Conservation (phyloP, 2,797 vertebrate species). For the Vultur gryphus region DNA sequence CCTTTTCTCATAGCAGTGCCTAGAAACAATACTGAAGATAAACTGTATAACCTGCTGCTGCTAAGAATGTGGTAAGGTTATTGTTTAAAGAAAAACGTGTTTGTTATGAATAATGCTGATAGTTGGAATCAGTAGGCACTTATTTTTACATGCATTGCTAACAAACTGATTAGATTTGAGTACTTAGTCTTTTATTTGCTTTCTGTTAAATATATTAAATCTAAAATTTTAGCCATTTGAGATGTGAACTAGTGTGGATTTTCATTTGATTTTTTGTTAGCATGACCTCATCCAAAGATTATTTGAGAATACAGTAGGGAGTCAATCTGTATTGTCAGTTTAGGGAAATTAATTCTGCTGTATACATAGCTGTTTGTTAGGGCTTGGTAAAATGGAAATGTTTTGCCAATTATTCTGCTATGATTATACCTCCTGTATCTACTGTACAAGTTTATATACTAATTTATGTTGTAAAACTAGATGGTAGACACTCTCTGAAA, state of each 20-base stretch:
- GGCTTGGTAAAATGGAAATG: background rate
- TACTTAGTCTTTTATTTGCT: background rate
- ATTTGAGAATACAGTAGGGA: background rate
- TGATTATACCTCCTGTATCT: background rate
- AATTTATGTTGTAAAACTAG: background rate
- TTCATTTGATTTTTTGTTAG: background rate
- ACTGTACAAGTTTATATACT: background rate
- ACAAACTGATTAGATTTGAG: background rate
- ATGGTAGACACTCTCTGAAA: background rate
- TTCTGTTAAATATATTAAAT: background rate
- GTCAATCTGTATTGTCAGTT: background rate
- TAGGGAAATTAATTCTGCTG: background rate
- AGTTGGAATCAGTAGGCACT: background rate
- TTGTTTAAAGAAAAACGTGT: background rate
- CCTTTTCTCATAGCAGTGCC: slow-evolving; percentile 96
- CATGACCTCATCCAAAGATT: background rate
- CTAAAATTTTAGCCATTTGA: background rate
- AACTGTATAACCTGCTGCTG: slow-evolving; percentile 94
- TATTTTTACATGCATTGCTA: background rate
- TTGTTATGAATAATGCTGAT: background rate
- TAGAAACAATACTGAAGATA: slow-evolving; percentile 92
- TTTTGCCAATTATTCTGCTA: background rate
- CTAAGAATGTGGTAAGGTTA: slow-evolving; percentile 87
- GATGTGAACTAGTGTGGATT: background rate
- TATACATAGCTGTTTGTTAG: background rate